Conservation (phyloP, 2,888 invertebrate species). For the Ernsta delagoae region DNA sequence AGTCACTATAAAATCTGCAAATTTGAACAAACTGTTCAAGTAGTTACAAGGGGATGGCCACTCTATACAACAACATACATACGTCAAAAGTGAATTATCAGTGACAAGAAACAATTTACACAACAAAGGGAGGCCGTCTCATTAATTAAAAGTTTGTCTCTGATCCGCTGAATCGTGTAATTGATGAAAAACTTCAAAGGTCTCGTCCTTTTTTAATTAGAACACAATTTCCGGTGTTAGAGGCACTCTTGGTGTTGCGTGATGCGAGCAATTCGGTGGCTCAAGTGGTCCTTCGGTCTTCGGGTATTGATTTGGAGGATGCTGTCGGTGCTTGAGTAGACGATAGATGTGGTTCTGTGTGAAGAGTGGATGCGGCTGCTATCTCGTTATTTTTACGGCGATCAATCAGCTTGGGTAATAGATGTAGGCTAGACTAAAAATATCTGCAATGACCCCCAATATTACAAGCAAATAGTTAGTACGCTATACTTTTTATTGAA, state of each 20-base stretch:
- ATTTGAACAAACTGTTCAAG: background rate
- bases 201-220: slow-evolving; percentile 42
- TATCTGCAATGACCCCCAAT: too few relatives aligned
- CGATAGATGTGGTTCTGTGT: background rate
- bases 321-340: background rate
- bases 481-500: too few relatives aligned
- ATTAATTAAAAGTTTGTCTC: slow-evolving; percentile 43
- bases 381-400: too few relatives aligned
- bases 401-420: too few relatives aligned
- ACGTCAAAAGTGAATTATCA: slow-evolving; percentile 24
- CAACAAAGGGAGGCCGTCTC: slow-evolving; percentile 31
- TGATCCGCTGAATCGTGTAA: slow-evolving; percentile 42
- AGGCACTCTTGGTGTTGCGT: slow-evolving; percentile 4
- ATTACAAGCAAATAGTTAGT: too few relatives aligned
- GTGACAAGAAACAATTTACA: slow-evolving; percentile 31
- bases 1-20: too few relatives aligned
- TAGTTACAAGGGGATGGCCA: slow-evolving; percentile 4
- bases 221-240: slow-evolving; percentile 37
- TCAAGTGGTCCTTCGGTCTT: background rate
- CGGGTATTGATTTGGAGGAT: background rate
- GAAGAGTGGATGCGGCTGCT: background rate
- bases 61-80: background rate
- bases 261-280: background rate
- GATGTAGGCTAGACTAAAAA: too few relatives aligned
- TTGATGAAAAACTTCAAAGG: slow-evolving; percentile 43